A percentile compares a stretch with the other conserved stretches of the same genome.
Conservation (phyloP, 2,113 vertebrate species). For the Rhadina sibilatrix region DNA sequence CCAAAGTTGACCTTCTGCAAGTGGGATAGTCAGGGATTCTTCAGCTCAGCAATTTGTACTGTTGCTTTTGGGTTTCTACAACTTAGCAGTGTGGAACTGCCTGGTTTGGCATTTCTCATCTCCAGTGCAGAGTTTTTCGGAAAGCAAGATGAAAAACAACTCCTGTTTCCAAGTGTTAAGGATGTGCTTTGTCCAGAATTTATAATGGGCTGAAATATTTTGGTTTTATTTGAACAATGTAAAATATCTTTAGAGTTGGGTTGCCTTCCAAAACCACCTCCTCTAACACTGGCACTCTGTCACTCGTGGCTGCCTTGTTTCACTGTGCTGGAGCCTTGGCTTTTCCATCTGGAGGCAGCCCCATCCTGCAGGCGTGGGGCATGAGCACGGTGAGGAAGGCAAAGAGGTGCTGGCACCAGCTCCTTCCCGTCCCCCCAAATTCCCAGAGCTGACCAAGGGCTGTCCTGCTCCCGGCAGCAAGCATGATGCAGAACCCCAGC, state of each 20-base stretch:
- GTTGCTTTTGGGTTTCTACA: not conserved
- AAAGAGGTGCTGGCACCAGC: fast-evolving
- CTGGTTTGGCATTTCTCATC: not conserved
- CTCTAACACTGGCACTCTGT: not conserved
- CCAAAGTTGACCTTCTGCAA: not conserved
- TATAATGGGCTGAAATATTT: not conserved
- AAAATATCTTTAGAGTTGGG: not conserved
- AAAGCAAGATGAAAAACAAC: not conserved
- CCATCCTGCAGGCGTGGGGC: fast-evolving
- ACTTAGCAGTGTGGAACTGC: not conserved
- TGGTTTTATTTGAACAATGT: not conserved
- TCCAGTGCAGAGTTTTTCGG: not conserved
- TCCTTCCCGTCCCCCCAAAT: fast-evolving
- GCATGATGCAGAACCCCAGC: not conserved
- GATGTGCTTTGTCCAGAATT: not conserved
- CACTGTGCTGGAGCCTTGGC: fast-evolving
- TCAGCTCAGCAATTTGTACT: not conserved
- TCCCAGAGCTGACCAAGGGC: not conserved
- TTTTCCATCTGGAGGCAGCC: not conserved
- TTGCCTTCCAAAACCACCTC: not conserved
- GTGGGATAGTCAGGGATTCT: not conserved
- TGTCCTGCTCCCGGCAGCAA: not conserved
- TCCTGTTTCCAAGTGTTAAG: not conserved
- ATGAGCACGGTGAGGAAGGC: not conserved
- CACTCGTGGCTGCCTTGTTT: fast-evolving